Base-by-base conservation (phyloP, 2,888 invertebrate species). In the Oegoconia quadripuncta region DNA sequence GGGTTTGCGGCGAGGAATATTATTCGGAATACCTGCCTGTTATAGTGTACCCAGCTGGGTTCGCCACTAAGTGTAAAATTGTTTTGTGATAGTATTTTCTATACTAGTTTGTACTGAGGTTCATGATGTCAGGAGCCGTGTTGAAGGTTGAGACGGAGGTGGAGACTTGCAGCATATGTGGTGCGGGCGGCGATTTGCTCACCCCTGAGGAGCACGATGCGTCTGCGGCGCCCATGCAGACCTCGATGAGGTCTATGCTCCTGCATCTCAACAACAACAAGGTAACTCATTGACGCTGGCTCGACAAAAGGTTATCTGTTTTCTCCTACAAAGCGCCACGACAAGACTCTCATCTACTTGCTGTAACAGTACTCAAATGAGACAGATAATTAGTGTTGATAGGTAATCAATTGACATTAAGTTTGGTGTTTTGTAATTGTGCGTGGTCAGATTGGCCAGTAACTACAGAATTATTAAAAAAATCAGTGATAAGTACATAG, bases 171-270 rank as follows among this genome's bases (percentile, higher is more conserved):
- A 70, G 71, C 29, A 48, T 83, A n/a, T 84, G 84, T 50, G 71
- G 74, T 41, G 50, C 55, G 27, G 55, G 59, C 43, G 76, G 69
- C 25, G 81, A 82, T 31, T 52, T 84, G 36, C 35, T 69, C 38
- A 62, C 74, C 27, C 79, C 81, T 1, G 86, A 84, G 47, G 86
- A 86, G 44, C 64, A 82, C 42, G 86, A 84, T 52, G 74, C 77
- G 5, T 59, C 55, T 13, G 62, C 71, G 26, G 62, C 70, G 27
- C 55, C 69, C 2, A 42, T 61, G 49, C 68, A 66, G 43, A 62
- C 70, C 44, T 77, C 83, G 27, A 60, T 86, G 26, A 62, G 82
- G 13, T 64, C 81, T 18, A 78, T 83, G 78, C 63, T 84, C 34
- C 58, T 82, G 45, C 82, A 84, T 7, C 69, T 86, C 30, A 82